A percentile compares a stretch with the other conserved stretches of the same genome.
Conservation (phyloP, 2,888 invertebrate genomes). For the Dryocosmus kuriphilus region DNA sequence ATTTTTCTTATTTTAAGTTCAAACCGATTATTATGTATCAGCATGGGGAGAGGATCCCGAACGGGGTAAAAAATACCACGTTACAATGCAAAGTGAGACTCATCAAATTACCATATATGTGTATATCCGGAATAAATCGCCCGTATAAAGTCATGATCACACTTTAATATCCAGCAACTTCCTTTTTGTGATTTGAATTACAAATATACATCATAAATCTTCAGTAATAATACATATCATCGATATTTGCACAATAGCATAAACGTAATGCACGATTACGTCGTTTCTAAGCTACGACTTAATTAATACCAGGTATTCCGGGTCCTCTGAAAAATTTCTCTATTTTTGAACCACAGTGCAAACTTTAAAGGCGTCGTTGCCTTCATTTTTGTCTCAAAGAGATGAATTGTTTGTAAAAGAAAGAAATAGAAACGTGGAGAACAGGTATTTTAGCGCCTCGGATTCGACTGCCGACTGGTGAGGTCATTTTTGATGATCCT, state of each 20-base stretch:
- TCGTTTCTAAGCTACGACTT: neutral
- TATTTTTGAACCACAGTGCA: neutral
- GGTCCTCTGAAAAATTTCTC: neutral
- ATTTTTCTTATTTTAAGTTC: no score
- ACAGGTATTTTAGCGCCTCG: slow-evolving; percentile 26
- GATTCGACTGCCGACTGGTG: no score
- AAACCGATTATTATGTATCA: no score
- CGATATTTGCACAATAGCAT: neutral
- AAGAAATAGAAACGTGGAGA: neutral
- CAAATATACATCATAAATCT: neutral
- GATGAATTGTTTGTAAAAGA: no score
- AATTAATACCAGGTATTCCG: neutral
- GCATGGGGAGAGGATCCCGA: no score
- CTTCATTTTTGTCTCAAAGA: no score
- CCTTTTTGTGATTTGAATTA: neutral
- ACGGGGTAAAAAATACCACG: no score
- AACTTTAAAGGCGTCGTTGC: neutral
- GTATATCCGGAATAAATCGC: no score
- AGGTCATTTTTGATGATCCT: no score
- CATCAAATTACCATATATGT: neutral
- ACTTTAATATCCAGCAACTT: neutral
- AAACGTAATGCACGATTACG: no score
- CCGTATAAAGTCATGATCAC: neutral
- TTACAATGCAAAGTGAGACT: neutral
- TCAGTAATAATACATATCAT: neutral